phyloP scores from a whole-genome alignment of 2,888 invertebrate genomes.

The Leucozona laternaria region DNA sequence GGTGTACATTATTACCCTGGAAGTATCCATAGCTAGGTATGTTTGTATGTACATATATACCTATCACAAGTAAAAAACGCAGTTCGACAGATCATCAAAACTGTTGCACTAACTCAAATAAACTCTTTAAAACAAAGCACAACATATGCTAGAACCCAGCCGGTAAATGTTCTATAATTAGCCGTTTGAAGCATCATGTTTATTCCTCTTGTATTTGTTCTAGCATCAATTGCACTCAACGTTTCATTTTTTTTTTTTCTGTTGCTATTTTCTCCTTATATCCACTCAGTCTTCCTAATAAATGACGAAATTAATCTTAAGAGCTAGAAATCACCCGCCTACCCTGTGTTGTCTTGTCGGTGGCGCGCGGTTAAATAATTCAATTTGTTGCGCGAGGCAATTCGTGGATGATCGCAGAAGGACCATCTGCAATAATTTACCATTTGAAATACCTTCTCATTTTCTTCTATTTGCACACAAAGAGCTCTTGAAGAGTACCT shows the following conservation, averaged over 20 bases:
- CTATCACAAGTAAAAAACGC: neutral
- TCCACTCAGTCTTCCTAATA: conserved; percentile 44
- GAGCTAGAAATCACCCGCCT: conserved; percentile 45
- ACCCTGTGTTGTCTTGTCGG: neutral
- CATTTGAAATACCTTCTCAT: conserved; percentile 6
- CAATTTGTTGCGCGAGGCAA: conserved; percentile 4
- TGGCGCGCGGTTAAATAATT: conserved; percentile 25
- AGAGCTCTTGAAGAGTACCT: neutral
- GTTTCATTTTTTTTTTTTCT: conserved; percentile 27
- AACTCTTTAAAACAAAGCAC: conserved; percentile 13
- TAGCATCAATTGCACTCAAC: conserved; percentile 51
- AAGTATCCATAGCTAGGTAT: neutral
- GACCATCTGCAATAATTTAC: conserved; percentile 23
- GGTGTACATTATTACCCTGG: neutral
- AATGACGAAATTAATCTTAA: conserved; percentile 62
- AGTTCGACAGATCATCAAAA: conserved; percentile 19
- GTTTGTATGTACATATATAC: too few relatives aligned
- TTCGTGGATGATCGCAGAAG: neutral
- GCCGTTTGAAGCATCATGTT: conserved; percentile 47
- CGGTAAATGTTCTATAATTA: conserved; percentile 67
- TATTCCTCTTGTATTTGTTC: conserved; percentile 37
- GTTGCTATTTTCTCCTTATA: conserved; percentile 33
- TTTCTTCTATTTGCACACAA: neutral
- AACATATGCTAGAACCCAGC: neutral
- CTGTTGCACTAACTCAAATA: neutral